Conservation (phyloP, 2,888 invertebrate species). For the Oeneis ivallda region DNA sequence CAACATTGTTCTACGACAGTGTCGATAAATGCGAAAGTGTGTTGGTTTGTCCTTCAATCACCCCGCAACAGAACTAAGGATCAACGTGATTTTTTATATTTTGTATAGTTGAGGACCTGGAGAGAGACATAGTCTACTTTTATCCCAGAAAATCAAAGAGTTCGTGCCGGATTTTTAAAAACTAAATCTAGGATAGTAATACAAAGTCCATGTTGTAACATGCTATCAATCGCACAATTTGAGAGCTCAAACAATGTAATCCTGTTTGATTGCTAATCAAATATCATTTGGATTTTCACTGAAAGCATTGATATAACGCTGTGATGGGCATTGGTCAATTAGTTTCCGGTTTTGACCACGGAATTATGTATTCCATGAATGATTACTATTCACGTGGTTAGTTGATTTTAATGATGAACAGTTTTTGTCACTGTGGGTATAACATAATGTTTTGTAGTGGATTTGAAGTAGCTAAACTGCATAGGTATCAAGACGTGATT, state of each 20-base stretch:
- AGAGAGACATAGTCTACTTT: too few relatives aligned
- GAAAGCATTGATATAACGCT: constrained; percentile 28
- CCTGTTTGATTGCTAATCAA: constrained; percentile 27
- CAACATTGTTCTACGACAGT: too few relatives aligned
- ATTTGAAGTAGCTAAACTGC: neutral
- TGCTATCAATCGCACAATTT: neutral
- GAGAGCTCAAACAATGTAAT: constrained; percentile 24
- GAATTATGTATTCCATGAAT: constrained; percentile 62
- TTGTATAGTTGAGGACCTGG: too few relatives aligned
- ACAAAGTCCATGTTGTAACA: neutral
- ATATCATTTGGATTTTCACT: constrained; percentile 28
- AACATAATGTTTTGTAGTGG: neutral
- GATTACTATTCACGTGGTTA: constrained; percentile 56
- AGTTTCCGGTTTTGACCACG: constrained; percentile 55
- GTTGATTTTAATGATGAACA: constrained; percentile 49
- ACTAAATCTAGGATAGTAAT: neutral
- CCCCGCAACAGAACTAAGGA: too few relatives aligned
- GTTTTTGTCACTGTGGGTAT: constrained; percentile 1
- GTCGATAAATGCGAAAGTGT: too few relatives aligned
- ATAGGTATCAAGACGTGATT: too few relatives aligned
- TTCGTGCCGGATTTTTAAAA: too few relatives aligned
- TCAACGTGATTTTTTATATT: too few relatives aligned
- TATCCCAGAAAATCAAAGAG: too few relatives aligned
- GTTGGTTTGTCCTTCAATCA: too few relatives aligned
- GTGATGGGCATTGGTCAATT: constrained; percentile 43